These are phyloP conservation scores for Pachyramphus minor DNA, from an alignment of 2,113 vertebrate species.

Conservation along the genomic window DNA sequence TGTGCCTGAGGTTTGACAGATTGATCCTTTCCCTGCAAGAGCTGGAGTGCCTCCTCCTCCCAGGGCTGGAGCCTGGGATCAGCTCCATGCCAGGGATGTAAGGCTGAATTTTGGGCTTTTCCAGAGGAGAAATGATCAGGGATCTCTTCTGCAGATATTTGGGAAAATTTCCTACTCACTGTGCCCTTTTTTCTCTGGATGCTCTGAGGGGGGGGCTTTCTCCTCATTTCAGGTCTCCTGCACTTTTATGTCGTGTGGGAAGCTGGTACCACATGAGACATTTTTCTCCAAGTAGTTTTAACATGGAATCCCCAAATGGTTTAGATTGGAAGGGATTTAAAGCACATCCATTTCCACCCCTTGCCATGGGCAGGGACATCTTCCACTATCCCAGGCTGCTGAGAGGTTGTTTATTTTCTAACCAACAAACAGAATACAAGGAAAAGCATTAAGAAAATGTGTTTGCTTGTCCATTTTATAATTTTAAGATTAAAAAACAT, in stretches of 20 bases:
- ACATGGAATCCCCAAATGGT: background rate
- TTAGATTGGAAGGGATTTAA: background rate
- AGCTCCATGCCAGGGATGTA: background rate
- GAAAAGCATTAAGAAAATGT: background rate
- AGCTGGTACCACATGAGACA: background rate
- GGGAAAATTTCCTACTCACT: background rate
- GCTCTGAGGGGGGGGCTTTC: background rate
- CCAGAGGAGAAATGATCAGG: background rate
- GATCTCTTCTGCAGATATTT: background rate
- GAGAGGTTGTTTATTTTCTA: background rate
- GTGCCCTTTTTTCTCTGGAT: background rate
- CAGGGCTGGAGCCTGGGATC: background rate
- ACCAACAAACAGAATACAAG: background rate
- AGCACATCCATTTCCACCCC: background rate
- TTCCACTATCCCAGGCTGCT: background rate
- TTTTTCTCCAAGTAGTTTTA: background rate
- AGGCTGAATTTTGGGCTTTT: background rate
- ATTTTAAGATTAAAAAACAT: background rate
- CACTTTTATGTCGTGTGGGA: background rate
- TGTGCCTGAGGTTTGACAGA: background rate
- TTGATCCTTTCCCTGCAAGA: background rate
- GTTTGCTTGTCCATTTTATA: background rate
- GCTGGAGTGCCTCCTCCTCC: background rate
- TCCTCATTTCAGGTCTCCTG: background rate
- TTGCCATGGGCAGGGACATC: too few relatives aligned